Evolutionary conservation across 1,140 invertebrate genomes (phyloP), one percentile per base, ranked within the genome.

Genomic region (Nasonia longicornis): DNA sequence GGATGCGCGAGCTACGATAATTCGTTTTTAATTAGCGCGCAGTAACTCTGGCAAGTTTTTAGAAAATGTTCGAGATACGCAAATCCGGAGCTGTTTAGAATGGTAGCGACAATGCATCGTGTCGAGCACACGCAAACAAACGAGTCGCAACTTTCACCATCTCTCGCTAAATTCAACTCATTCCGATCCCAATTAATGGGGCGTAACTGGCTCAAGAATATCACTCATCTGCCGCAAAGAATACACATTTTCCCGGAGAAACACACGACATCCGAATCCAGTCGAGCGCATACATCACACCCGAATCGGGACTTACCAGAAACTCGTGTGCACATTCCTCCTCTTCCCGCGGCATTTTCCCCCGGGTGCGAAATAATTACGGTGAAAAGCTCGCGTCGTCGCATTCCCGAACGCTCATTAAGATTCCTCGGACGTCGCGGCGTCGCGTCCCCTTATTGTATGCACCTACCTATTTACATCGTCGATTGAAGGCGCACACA

Each of bases 311-410:
- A 7, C 3, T 3, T 6, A n/a, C 16, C 14, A 4, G 14, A 58
- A 58, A 52, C 48, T 52, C 52, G 48, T 14, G 48, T 52, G 52
- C 52, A 58, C 16, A 58, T 58, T 14, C 10, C 16, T 58, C 52
- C 16, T 20, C 14, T 48, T 48, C 10, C 2, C 14, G 14, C 26
- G 26, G 45, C 10, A 14, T 48, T 48, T 48, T 71, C 69, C 1
- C 69, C 26, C 31, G 3, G 69, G 35, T 16, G 69, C 31, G 31
- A 71, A 42, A 71, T 71, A 71, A 71, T 71, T 71, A 42, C 70
- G 70, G 70, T 38, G 70, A 71, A 71, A 71, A 71, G 70, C 12
- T 58, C 52, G 52, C 35, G 7, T 1, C 38, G 38, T 58, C 20
- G 20, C 52, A 58, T 58, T 58, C 52, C 52, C 52, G 52, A 58